Conservation (phyloP, 2,888 invertebrate genomes). For the Gisinianus flammeolus region DNA sequence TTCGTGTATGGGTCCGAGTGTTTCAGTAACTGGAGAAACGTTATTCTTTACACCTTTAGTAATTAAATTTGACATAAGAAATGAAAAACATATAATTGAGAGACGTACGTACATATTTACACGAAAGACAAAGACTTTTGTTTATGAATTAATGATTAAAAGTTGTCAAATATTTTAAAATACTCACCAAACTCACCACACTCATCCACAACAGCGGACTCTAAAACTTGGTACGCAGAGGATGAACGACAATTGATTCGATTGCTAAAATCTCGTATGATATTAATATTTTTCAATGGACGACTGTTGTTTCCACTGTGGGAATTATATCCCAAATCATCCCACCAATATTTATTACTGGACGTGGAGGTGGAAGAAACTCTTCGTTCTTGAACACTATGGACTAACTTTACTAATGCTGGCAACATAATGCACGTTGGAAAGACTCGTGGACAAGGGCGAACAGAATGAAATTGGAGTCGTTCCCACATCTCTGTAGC, state of each 20-base stretch:
- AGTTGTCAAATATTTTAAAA: background rate
- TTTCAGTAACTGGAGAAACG: slow-evolving; percentile 29
- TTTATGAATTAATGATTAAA: background rate
- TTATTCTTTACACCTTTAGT: slow-evolving; percentile 33
- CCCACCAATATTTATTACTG: slow-evolving; percentile 44
- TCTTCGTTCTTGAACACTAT: background rate
- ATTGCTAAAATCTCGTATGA: slow-evolving; percentile 42
- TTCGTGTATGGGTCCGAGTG: slow-evolving; percentile 24
- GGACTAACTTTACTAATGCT: slow-evolving; percentile 16
- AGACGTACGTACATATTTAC: background rate
- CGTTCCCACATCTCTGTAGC: slow-evolving; percentile 36
- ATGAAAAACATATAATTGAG: background rate
- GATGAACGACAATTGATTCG: slow-evolving; percentile 35
- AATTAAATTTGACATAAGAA: background rate
- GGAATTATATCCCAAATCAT: slow-evolving; percentile 33
- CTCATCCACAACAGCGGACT: slow-evolving; percentile 39
- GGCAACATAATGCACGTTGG: slow-evolving; percentile 43
- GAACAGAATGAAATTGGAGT: slow-evolving; percentile 62
- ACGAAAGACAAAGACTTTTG: background rate
- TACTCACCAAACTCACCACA: slow-evolving; percentile 29
- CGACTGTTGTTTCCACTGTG: background rate
- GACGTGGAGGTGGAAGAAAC: slow-evolving; percentile 11
- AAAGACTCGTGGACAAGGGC: slow-evolving; percentile 70
- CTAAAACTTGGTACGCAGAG: slow-evolving; percentile 41
- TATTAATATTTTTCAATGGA: slow-evolving; percentile 40